Evolutionary conservation across 2,113 vertebrate species (phyloP), one percentile per base, ranked within the genome.

Genomic region (Phrynosoma blainvillii): DNA sequence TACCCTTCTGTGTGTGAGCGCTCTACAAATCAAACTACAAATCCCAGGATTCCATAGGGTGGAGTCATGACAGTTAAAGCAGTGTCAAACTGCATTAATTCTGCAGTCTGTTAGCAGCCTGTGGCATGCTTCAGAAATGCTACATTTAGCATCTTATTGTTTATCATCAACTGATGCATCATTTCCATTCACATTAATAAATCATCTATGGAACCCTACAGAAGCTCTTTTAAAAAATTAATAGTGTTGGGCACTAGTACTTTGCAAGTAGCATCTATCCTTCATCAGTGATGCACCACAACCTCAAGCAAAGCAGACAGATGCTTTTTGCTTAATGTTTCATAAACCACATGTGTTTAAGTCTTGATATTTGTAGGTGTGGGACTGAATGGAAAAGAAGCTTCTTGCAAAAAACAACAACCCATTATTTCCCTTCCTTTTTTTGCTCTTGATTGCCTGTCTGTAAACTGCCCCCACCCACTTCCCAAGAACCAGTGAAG

Each of bases 311-410:
- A 66, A 66, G 23, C 65, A 18, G 13, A 18, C 6, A 20, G 62
- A 65, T 65, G 14, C 4, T 65, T 65, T 65, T 65, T 65, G 62
- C 21, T 65, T 13, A 42, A 40, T 89, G 20, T 11, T 2, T 79
- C 47, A 82, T 14, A 88, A 85, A 84, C 32, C 1, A 21, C 21
- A 52, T 79, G 89, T 88, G 30, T 84, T 82, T 78, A 91, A 42
- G 84, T 8, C 27, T 76, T 88, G 21, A 3, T 79, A 90, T 2
- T 80, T 86, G 70, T 94, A 84, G 36, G 0, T 30, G 36, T 32
- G 21, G 21, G 90, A 13, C 59, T 90, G 77, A 90, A 92, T 89
- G 74, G 88, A 92, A 93, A 27, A 10, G 25, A 54, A 21, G 86
- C 87, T 74, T 2, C 70, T 84, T 66, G 66, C 76, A 30, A 27